Evolutionary conservation across 2,888 invertebrate species (phyloP).

Genomic region (Phlogophora meticulosa): DNA sequence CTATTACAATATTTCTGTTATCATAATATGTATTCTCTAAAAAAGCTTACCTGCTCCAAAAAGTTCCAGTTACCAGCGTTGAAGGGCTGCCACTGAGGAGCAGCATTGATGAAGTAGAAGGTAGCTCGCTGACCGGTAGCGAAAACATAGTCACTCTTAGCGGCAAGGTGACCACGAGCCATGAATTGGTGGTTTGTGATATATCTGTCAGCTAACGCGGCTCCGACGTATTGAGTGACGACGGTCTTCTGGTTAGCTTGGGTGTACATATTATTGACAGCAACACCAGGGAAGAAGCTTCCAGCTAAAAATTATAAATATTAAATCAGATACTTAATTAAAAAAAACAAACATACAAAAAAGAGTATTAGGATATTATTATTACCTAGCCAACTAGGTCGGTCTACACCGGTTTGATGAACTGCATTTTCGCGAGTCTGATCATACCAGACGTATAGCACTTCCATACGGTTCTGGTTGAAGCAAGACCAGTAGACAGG

Average conservation of each 20-base stretch:
- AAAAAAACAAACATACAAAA: no score
- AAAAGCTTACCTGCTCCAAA: slow-evolving; percentile 82
- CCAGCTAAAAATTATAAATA: slow-evolving; percentile 76
- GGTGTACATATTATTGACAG: slow-evolving; percentile 82
- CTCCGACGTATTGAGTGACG: slow-evolving; percentile 78
- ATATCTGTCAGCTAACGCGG: slow-evolving; percentile 83
- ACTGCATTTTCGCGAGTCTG: slow-evolving; percentile 85
- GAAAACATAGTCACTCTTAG: slow-evolving; percentile 92
- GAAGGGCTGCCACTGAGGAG: slow-evolving; percentile 93
- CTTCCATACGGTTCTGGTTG: slow-evolving; percentile 85
- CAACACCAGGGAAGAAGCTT: slow-evolving; percentile 87
- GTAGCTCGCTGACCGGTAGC: slow-evolving; percentile 91
- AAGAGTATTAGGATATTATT: neutral
- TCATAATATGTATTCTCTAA: no score
- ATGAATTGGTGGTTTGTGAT: slow-evolving; percentile 86
- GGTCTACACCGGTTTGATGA: slow-evolving; percentile 85
- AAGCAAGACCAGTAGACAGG: slow-evolving; percentile 90
- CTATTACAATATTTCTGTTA: no score
- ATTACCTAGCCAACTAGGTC: slow-evolving; percentile 86
- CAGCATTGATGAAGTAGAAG: slow-evolving; percentile 92
- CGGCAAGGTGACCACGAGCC: slow-evolving; percentile 92
- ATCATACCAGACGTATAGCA: slow-evolving; percentile 89
- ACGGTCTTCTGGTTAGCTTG: slow-evolving; percentile 79
- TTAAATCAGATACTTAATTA: neutral
- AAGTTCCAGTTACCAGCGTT: slow-evolving; percentile 91